A percentile compares a stretch with the other conserved stretches of the same genome.
phyloP scores from a whole-genome alignment of 2,113 vertebrate genomes.

The Dasyornis broadbenti region DNA sequence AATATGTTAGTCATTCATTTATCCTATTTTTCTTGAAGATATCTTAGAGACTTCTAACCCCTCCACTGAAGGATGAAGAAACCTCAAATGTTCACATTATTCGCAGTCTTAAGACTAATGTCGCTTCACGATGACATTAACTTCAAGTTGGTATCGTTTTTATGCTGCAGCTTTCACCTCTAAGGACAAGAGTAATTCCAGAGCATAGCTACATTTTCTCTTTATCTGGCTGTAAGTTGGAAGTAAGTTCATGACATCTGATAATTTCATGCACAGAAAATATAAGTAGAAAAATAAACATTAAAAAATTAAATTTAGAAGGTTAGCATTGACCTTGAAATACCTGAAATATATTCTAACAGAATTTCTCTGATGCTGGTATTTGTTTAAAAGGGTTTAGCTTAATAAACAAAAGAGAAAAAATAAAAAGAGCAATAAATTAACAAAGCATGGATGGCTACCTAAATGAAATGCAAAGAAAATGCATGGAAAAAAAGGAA shows the following conservation, averaged over 20 bases:
- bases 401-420: neutral
- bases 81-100: slow-evolving; percentile 74
- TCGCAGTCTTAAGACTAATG: slow-evolving; percentile 76
- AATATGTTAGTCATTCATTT: neutral
- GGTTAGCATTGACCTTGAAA: neutral
- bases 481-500: neutral
- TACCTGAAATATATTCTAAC: neutral
- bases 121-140: slow-evolving; percentile 71
- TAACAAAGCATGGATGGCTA: neutral
- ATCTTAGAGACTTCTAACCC: slow-evolving; percentile 65
- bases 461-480: neutral
- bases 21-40: neutral
- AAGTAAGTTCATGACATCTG: neutral
- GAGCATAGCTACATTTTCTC: neutral
- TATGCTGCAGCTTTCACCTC: slow-evolving; percentile 73
- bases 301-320: neutral
- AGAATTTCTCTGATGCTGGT: neutral
- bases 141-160: slow-evolving; percentile 71
- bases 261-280: neutral
- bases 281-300: neutral
- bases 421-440: neutral
- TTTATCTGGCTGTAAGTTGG: neutral
- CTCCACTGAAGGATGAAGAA: slow-evolving; percentile 73
- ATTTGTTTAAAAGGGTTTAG: neutral
- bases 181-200: neutral